Percentiles rank a stretch among this genome's conserved stretches.
These are phyloP conservation scores for Nomada ruficornis DNA, from an alignment of 2,888 invertebrate species.

Conservation along the genomic window DNA sequence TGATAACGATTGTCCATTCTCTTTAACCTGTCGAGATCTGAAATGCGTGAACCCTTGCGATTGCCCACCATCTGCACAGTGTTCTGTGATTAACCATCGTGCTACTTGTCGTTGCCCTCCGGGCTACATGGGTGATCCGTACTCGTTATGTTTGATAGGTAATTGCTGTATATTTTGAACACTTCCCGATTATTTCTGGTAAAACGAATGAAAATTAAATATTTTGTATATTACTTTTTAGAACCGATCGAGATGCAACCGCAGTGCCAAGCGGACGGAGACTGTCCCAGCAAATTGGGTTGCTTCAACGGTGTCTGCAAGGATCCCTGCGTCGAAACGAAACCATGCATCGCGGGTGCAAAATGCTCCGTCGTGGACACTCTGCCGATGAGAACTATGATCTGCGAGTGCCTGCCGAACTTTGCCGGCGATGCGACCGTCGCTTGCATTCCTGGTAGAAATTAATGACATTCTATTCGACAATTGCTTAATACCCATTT, in stretches of 20 bases:
- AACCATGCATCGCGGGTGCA: conserved; percentile 92
- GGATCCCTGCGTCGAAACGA: conserved; percentile 91
- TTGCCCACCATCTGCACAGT: conserved; percentile 91
- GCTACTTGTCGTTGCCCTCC: conserved; percentile 93
- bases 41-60: conserved; percentile 94
- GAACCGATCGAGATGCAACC: conserved; percentile 86
- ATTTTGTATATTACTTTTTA: conserved; percentile 59
- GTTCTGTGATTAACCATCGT: conserved; percentile 91
- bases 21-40: conserved; percentile 91
- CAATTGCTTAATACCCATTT: background rate
- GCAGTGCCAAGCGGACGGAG: conserved; percentile 92
- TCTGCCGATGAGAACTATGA: conserved; percentile 93
- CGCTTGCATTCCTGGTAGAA: conserved; percentile 91
- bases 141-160: conserved; percentile 88
- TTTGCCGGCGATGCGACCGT: conserved; percentile 94
- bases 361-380: conserved; percentile 94
- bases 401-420: conserved; percentile 93
- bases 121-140: conserved; percentile 92
- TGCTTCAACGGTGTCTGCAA: conserved; percentile 92
- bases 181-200: background rate
- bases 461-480: background rate
- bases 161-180: conserved; percentile 62
- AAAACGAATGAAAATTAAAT: background rate
- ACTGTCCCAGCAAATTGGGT: conserved; percentile 93
- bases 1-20: conserved; percentile 91